Percentiles rank a stretch among this genome's conserved stretches.
phyloP scores from a whole-genome alignment of 2,888 invertebrate species.

The Drosophila ochracea region DNA sequence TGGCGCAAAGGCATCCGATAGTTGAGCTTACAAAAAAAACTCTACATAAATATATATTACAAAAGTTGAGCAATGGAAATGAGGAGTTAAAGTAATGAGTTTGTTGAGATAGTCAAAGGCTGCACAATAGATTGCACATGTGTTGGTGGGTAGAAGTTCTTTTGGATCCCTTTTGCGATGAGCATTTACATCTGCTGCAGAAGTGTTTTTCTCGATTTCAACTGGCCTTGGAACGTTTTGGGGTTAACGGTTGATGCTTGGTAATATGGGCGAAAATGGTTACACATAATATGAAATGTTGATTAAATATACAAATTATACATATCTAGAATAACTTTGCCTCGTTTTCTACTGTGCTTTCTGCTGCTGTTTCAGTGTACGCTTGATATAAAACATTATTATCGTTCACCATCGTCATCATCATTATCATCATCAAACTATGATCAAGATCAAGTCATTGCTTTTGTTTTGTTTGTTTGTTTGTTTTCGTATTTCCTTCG shows the following conservation, averaged over 20 bases:
- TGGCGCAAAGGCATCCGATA: slow-evolving; percentile 38
- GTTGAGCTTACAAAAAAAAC: slow-evolving; percentile 17
- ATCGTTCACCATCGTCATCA: slow-evolving; percentile 40
- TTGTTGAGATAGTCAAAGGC: slow-evolving; percentile 5
- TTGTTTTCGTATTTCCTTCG: slow-evolving; percentile 73
- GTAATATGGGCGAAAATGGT: slow-evolving; percentile 12
- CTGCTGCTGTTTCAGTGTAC: slow-evolving; percentile 31
- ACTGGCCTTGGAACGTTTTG: slow-evolving; percentile 8
- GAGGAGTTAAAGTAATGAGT: slow-evolving; percentile 28
- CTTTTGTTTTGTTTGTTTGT: slow-evolving; percentile 57
- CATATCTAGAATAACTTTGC: slow-evolving; percentile 31
- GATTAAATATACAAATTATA: slow-evolving; percentile 44
- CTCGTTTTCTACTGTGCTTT: slow-evolving; percentile 26
- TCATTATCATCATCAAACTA: slow-evolving; percentile 34
- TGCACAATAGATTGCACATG: slow-evolving; percentile 5
- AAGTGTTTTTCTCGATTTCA: background rate
- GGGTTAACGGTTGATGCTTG: slow-evolving; percentile 6
- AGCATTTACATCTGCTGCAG: slow-evolving; percentile 10
- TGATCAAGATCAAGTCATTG: slow-evolving; percentile 70
- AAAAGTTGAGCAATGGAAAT: slow-evolving; percentile 67
- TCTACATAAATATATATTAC: slow-evolving; percentile 81
- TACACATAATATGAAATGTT: slow-evolving; percentile 43
- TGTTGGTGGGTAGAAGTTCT: slow-evolving; percentile 21
- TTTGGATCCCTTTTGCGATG: slow-evolving; percentile 32
- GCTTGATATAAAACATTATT: slow-evolving; percentile 33